Conservation (phyloP, 1,140 invertebrate species). For the Zophobas morio region DNA sequence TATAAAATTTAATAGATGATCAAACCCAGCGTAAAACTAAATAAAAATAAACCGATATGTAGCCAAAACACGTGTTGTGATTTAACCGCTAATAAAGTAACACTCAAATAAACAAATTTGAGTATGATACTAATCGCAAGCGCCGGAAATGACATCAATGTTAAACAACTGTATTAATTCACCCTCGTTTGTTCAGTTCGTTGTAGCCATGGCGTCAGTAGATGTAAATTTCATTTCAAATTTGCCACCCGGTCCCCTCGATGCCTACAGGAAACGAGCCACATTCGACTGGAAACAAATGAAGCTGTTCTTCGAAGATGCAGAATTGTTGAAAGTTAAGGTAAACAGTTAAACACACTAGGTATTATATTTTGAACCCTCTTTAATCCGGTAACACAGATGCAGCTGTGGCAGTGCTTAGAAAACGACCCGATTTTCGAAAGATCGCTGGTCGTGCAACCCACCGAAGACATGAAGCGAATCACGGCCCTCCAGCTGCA, state of each 20-base stretch:
- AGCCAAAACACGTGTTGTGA: too few species aligned
- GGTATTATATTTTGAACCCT: too few species aligned
- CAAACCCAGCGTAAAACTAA: too few species aligned
- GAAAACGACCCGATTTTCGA: constrained; percentile 88
- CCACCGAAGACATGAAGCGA: constrained; percentile 82
- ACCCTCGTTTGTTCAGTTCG: background rate
- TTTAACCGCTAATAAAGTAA: too few species aligned
- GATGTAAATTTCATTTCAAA: constrained; percentile 61
- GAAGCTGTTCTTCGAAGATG: constrained; percentile 80
- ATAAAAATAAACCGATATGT: too few species aligned
- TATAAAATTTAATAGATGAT: too few species aligned
- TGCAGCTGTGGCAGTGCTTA: constrained; percentile 85
- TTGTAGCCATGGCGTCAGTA: background rate
- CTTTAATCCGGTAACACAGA: constrained; percentile 71
- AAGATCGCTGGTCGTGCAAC: constrained; percentile 70
- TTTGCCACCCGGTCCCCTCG: constrained; percentile 78
- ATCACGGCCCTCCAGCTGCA: constrained; percentile 75
- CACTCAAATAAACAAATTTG: too few species aligned
- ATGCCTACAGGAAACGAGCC: constrained; percentile 79
- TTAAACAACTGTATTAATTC: too few species aligned
- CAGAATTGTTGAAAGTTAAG: constrained; percentile 81
- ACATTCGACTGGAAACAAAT: constrained; percentile 87
- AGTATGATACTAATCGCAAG: too few species aligned
- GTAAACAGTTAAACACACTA: constrained; percentile 66
- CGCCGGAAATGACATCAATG: too few species aligned